Conservation (phyloP, 2,113 vertebrate species). For the Tretioscincus oriximinensis region DNA sequence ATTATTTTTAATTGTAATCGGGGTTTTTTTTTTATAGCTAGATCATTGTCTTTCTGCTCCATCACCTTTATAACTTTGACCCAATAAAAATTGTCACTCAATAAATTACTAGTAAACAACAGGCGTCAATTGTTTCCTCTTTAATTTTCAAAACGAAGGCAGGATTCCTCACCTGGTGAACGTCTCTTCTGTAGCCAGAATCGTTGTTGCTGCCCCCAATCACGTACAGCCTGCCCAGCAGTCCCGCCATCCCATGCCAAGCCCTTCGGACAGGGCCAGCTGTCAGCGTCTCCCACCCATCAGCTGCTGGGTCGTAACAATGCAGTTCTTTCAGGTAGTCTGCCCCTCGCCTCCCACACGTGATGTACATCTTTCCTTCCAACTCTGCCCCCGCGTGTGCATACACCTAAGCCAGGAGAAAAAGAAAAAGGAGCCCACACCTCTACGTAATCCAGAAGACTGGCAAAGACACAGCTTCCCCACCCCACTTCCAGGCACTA, state of each 20-base stretch:
- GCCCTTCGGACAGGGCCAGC: conserved; percentile 86
- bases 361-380: conserved; percentile 88
- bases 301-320: conserved; percentile 82
- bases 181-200: conserved; percentile 84
- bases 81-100: too few relatives aligned
- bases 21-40: too few relatives aligned
- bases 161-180: conserved; percentile 83
- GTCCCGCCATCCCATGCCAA: conserved; percentile 90
- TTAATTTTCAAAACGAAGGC: too few relatives aligned
- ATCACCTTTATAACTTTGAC: too few relatives aligned
- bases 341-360: conserved; percentile 86
- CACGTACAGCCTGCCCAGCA: conserved; percentile 83
- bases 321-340: conserved; percentile 88
- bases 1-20: too few relatives aligned
- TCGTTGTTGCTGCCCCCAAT: conserved; percentile 94
- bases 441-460: background rate
- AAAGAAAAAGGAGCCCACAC: background rate
- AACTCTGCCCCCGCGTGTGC: conserved; percentile 87
- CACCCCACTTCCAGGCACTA: too few relatives aligned
- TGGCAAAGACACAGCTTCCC: too few relatives aligned
- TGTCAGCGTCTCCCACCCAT: conserved; percentile 80
- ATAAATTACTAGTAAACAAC: too few relatives aligned
- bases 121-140: too few relatives aligned
- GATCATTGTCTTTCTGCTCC: too few relatives aligned
- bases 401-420: conserved; percentile 79